Evolutionary conservation across 1,140 invertebrate genomes (phyloP), one percentile per base, ranked within the genome.

Genomic region (Pygmarrhopalites habei): DNA sequence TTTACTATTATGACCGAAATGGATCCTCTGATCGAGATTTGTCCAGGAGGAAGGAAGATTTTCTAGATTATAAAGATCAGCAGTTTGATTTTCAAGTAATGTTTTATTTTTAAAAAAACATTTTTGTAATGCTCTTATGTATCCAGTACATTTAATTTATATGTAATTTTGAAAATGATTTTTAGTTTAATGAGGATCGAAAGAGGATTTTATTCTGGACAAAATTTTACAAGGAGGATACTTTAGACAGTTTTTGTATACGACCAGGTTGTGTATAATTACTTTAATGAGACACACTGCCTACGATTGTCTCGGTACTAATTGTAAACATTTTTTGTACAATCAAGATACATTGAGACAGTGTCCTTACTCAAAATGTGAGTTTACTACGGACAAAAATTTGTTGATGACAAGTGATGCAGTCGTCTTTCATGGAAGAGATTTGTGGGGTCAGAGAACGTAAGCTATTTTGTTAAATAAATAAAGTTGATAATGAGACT

Each of bases 391-490:
- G 15, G 64, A 73, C 25, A 58, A 66, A 1, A 21, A 25, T 3
- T 26, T 58, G 15, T 15, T 72, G 2, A 41, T 59, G 21, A 25
- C n/a, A 1, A 47, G 60, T 23, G 51, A 63, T 19, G 72, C 69
- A n/a, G 58, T 72, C 0, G 21, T 72, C 15, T 52, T 72, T 26
- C 72, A 72, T 53, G 56, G 62, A 62, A 21, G 62, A 60, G 25
- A 60, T 65, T 26, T 55, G 0, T 41, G 19, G 32, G n/a, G 30
- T 49, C 15, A 10, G 10, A n/a, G 46, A 49, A 49, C 7, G 17
- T 39, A 7, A 39, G 35, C 35, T 10, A 39, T 49, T 14, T 49
- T 49, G 46, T 21, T n/a, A 49, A 19, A 49, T 23, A 49, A 49
- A 49, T 12, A 14, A 49, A n/a, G 46, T 14, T 19, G 46, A n/a